Evolutionary conservation across 2,888 invertebrate genomes (phyloP).

Genomic region (Eupithecia tripunctaria): DNA sequence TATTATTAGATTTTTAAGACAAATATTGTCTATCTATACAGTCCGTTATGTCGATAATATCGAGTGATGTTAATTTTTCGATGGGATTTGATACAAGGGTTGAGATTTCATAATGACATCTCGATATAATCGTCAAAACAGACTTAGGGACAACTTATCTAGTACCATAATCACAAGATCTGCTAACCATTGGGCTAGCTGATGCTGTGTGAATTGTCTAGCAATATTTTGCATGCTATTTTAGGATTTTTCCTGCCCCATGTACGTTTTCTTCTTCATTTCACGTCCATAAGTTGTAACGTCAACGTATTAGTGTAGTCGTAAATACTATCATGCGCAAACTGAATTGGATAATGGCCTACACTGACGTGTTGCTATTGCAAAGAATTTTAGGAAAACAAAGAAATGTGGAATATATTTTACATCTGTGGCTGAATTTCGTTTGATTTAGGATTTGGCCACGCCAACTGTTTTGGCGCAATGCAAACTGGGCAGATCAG

Average conservation of each 20-base stretch:
- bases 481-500: not conserved
- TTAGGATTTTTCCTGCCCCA: not conserved
- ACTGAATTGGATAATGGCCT: conserved; percentile 44
- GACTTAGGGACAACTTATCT: not conserved
- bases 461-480: not conserved
- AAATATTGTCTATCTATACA: no score
- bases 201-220: not conserved
- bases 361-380: conserved; percentile 32
- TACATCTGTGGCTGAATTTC: conserved; percentile 8
- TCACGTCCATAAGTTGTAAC: conserved; percentile 10
- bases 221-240: not conserved
- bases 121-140: no score
- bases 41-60: no score
- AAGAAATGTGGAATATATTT: conserved; percentile 8
- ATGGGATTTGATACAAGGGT: no score
- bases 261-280: not conserved
- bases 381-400: conserved; percentile 27
- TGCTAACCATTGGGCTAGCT: not conserved
- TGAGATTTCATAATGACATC: no score
- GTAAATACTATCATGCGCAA: conserved; percentile 39
- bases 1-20: no score
- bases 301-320: conserved; percentile 28
- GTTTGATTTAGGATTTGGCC: conserved; percentile 3
- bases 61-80: no score
- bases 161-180: not conserved